Base-by-base conservation (phyloP, 1,140 invertebrate genomes). In the Globodera ellingtonae region DNA sequence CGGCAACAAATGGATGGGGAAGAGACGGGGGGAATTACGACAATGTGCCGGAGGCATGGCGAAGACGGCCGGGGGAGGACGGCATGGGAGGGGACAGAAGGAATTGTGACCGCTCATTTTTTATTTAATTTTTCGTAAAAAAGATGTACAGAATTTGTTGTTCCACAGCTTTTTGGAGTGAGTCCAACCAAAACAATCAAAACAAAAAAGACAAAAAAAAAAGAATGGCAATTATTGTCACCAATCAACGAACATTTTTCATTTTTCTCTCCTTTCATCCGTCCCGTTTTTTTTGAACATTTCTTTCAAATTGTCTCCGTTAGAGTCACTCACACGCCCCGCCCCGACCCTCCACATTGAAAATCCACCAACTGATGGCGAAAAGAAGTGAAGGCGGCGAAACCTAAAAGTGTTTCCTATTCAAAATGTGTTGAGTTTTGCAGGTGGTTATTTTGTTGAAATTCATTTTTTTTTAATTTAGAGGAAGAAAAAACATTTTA, bases 351-450 rank as follows among this genome's bases (percentile, higher is more conserved):
- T 62, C 18, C 10, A 18, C 56, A 62, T 52, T 52, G 52, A 52
- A 15, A 9, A 62, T 18, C 73, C 73, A 80, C 79, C 79, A 80
- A n/a, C 44, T 67, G 52, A 80, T 13, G 46, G 74, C 79, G 44
- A 79, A 80, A 35, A 80, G 59, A 15, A 80, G 48, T 3, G 72
- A 76, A 65, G 79, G 75, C 35, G 79, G 79, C 8, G 79, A 62
- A 62, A n/a, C 56, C 56, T 62, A 18, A 79, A 70, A 24, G 24
- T 24, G 24, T 24, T 24, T 24, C 24, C 0, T 24, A 24, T 24
- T 24, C 24, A 24, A 24, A 24, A 24, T 24, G 24, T 24, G 24
- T 24, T 24, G 24, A 1, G 24, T 24, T 24, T 24, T n/a, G n/a
- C n/a, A n/a, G n/a, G n/a, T n/a, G n/a, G n/a, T 78, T 15, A 81